These are phyloP conservation scores for Myopa tessellatipennis DNA, from an alignment of 2,888 invertebrate genomes.

Conservation along the genomic window DNA sequence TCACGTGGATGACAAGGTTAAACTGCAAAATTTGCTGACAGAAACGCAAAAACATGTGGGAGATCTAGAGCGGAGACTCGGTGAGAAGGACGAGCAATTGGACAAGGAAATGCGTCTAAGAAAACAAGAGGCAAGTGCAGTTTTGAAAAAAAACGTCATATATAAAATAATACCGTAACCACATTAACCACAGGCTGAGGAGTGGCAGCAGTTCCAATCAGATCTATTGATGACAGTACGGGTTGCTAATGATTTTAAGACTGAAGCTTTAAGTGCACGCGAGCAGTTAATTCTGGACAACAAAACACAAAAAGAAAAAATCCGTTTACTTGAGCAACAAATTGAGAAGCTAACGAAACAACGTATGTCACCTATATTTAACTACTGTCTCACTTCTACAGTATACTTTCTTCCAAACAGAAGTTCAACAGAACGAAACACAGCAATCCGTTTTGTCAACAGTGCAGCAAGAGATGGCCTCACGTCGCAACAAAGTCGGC, in stretches of 20 bases:
- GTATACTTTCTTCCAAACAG: conserved; percentile 42
- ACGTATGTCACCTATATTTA: conserved; percentile 54
- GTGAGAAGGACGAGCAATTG: conserved; percentile 75
- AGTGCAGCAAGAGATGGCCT: conserved; percentile 72
- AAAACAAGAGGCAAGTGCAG: conserved; percentile 71
- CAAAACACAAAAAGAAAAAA: conserved; percentile 80
- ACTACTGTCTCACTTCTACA: neutral
- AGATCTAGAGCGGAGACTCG: conserved; percentile 77
- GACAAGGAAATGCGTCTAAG: conserved; percentile 75
- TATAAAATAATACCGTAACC: neutral
- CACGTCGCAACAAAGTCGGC: conserved; percentile 70
- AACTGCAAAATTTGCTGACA: conserved; percentile 68
- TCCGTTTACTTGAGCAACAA: conserved; percentile 81
- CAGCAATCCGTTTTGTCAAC: conserved; percentile 71
- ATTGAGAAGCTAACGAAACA: conserved; percentile 78
- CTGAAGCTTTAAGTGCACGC: conserved; percentile 92
- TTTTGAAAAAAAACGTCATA: neutral
- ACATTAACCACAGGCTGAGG: conserved; percentile 69
- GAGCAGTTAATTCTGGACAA: conserved; percentile 87
- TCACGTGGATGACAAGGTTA: conserved; percentile 66
- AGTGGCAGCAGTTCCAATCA: conserved; percentile 95
- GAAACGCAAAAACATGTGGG: conserved; percentile 84
- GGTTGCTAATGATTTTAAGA: conserved; percentile 96
- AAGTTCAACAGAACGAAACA: conserved; percentile 65
- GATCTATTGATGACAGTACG: conserved; percentile 93